Evolutionary conservation across 2,888 invertebrate genomes (phyloP), one percentile per base, ranked within the genome.

Genomic region (Dynastes maya): DNA sequence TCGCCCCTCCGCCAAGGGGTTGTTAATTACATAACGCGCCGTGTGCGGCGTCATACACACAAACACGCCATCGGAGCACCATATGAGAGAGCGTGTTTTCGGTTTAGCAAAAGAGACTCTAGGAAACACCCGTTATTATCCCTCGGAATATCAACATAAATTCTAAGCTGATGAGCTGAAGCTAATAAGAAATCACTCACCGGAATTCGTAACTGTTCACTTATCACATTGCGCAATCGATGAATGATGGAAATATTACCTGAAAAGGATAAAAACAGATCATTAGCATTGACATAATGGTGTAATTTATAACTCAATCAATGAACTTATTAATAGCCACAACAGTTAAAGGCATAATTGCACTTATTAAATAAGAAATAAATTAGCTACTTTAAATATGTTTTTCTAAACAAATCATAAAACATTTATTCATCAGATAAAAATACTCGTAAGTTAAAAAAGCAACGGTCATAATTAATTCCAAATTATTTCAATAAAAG

Each of bases 1-100:
- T 83, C 83, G 80, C 85, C 85, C 84, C 84, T 80, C 70, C 83
- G 80, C 80, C 58, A 49, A 84, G 86, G 86, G 85, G 84, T 84
- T 85, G 85, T 87, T 88, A 88, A 88, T 88, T 87, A 86, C 79
- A 72, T 65, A 78, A 79, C 67, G 77, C 16, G 55, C 55, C n/a
- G 13, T 55, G 55, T 55, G 55, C 61, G 64, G 70, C 55, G 74
- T 67, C 27, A 72, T 78, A 78, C 58, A 68, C 58, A 76, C 32
- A 76, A 76, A 76, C 68, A 76, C 76, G 68, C 55, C 76, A 58
- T 29, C 58, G 68, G 76, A 61, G 55, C 22, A 72, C 72, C 72
- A 61, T 22, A 27, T 72, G 72, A 72, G 72, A 53, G 71, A 11
- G 16, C 65, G 49, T 49, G 40, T 65, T 65, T 65, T 16, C 65